Percentiles rank a stretch among this genome's conserved stretches.
Evolutionary conservation across 1,140 invertebrate genomes (phyloP).

Genomic region (Lethocerus indicus): DNA sequence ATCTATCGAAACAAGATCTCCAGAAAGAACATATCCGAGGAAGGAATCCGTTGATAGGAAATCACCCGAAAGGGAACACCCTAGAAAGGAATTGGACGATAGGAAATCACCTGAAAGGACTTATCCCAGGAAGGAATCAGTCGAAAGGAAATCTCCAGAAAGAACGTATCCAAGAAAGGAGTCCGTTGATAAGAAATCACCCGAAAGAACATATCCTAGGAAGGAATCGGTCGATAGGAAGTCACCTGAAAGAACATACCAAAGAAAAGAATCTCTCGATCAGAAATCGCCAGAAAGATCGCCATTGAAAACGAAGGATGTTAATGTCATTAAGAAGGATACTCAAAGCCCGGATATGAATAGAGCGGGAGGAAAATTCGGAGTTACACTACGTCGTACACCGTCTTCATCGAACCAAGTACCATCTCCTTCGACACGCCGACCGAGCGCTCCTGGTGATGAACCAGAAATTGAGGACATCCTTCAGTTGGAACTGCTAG

Average conservation of each 20-base stretch:
- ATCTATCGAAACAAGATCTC: no score
- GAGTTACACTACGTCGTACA: conserved; percentile 36
- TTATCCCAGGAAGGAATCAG: no score
- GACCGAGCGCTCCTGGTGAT: conserved; percentile 17
- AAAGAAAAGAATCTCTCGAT: not conserved
- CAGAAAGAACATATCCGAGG: no score
- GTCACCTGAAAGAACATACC: conserved; percentile 6
- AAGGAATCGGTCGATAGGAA: not conserved
- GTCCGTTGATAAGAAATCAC: not conserved
- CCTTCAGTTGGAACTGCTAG: conserved; percentile 44
- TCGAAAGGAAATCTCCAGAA: no score
- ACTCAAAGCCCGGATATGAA: conserved; percentile 2
- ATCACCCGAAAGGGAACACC: no score
- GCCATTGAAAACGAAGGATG: not conserved
- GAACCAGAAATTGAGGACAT: conserved; percentile 46
- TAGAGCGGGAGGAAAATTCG: conserved; percentile 34
- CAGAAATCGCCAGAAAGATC: conserved; percentile 9
- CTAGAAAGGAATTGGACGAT: no score
- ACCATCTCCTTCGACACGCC: not conserved
- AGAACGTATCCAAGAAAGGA: not conserved
- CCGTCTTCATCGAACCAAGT: conserved; percentile 25
- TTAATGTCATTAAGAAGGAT: not conserved
- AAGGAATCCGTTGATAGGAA: no score
- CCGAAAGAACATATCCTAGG: not conserved
- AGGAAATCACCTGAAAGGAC: no score